Evolutionary conservation across 2,888 invertebrate species (phyloP).

Genomic region (Entomobrya proxima): DNA sequence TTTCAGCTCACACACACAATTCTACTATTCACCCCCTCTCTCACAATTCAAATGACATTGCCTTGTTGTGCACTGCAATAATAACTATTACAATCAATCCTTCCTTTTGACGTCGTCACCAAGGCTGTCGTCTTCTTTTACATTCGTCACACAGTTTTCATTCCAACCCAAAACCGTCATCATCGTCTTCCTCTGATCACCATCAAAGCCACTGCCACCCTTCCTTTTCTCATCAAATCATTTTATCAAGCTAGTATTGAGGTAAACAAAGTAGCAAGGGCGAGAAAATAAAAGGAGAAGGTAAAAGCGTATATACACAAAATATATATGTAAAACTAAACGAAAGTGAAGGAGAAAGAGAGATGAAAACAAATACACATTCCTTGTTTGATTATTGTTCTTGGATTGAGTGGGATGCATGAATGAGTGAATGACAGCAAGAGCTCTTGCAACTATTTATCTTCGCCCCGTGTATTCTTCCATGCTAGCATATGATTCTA

Average conservation of each 20-base stretch:
- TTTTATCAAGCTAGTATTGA: slow-evolving; percentile 5
- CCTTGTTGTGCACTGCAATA: neutral
- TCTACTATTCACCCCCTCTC: neutral
- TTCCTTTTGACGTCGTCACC: slow-evolving; percentile 53
- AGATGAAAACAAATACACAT: slow-evolving; percentile 60
- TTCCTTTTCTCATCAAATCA: slow-evolving; percentile 55
- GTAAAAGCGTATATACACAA: neutral
- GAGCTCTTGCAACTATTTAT: slow-evolving; percentile 33
- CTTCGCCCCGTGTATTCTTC: neutral
- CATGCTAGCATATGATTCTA: too few species aligned
- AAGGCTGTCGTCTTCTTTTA: neutral
- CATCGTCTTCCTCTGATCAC: slow-evolving; percentile 2
- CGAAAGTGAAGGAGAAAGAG: slow-evolving; percentile 22
- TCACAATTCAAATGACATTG: slow-evolving; percentile 34
- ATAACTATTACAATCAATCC: slow-evolving; percentile 59
- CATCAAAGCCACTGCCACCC: slow-evolving; percentile 37
- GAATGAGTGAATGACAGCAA: slow-evolving; percentile 48
- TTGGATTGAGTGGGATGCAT: slow-evolving; percentile 42
- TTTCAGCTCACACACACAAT: slow-evolving; percentile 8
- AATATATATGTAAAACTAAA: slow-evolving; percentile 38
- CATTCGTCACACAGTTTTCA: neutral
- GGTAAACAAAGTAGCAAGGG: slow-evolving; percentile 7
- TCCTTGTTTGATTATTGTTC: slow-evolving; percentile 61
- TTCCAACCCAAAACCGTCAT: slow-evolving; percentile 5
- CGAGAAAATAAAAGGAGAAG: neutral